Conservation (phyloP, 2,797 vertebrate genomes). For the Apogon talboti region DNA sequence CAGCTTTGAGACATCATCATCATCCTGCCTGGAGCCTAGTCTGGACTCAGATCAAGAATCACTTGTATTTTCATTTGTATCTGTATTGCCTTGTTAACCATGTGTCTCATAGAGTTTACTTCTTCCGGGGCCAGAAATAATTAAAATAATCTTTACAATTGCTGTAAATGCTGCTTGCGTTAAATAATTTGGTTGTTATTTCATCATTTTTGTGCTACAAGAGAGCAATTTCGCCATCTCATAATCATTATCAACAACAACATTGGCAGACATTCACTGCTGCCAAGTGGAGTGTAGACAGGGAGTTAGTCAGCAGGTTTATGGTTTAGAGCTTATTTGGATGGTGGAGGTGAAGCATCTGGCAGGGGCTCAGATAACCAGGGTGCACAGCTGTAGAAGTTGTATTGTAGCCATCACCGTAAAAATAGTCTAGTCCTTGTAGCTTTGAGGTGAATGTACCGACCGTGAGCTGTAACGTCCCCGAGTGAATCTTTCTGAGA, state of each 20-base stretch:
- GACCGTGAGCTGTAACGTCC: constrained; percentile 1
- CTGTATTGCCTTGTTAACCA: constrained; percentile 43
- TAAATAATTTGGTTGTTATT: constrained; percentile 9
- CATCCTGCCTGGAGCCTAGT: constrained; percentile 33
- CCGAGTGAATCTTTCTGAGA: too few species aligned
- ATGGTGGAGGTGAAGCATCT: constrained; percentile 4
- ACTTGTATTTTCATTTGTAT: constrained; percentile 34
- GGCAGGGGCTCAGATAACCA: not conserved
- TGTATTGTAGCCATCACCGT: constrained; percentile 26
- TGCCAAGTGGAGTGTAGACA: constrained; percentile 1
- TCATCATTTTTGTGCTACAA: too few species aligned
- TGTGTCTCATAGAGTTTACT: constrained; percentile 35
- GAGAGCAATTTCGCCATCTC: not conserved
- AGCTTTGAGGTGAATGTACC: constrained; percentile 3
- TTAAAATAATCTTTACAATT: constrained; percentile 7
- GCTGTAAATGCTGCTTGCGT: not conserved
- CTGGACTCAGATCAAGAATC: constrained; percentile 29
- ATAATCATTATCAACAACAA: constrained; percentile 14
- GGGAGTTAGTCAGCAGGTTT: constrained; percentile 37
- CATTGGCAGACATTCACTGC: constrained; percentile 1
- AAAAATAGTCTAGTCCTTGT: constrained; percentile 27
- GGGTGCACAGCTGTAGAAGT: constrained; percentile 14
- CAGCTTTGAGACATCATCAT: not conserved
- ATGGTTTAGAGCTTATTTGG: constrained; percentile 4
- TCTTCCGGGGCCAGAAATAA: constrained; percentile 27